Base-by-base conservation (phyloP, 2,797 vertebrate species). In the Emydoidea blandingii region DNA sequence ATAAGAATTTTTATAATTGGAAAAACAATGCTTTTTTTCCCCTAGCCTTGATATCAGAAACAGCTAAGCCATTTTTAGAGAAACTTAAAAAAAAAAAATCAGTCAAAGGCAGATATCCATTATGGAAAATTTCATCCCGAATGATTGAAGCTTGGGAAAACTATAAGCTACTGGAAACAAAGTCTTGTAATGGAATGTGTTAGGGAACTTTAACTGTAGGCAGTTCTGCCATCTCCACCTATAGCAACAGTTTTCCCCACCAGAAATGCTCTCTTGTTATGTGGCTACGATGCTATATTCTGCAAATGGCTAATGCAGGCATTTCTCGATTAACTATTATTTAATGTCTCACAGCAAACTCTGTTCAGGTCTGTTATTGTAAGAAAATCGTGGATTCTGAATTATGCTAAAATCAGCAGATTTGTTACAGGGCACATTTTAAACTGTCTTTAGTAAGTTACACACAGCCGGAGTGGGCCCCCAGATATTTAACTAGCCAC, bases 401-500 rank as follows among this genome's bases (percentile, higher is more conserved):
- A 86, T 50, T 6, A 81, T 86, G 87, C 78, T n/a, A 65, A 81
- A 85, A 79, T 18, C n/a, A n/a, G 1, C 1, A 41, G 5, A 8
- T 52, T 85, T 83, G 2, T 37, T 85, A 2, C 41, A 79, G 27
- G 6, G 11, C 4, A 15, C 65, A 90, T 95, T 95, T 95, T 94
- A 93, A 84, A 89, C 53, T 57, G 79, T 83, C 25, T 80, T 21
- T 81, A 47, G 34, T 31, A 91, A 65, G 79, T 57, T 92, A 78
- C 57, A 50, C 81, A 94, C 7, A 86, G 47, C 74, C 88, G 47
- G 84, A 83, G 65, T 44, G 80, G 83, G 81, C 81, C 57, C 57
- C 91, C 12, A 91, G 47, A 92, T 27, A 94, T 87, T 96, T 95
- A 96, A 91, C 80, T 90, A 41, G 91, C 83, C n/a, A 84, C 25